These are phyloP conservation scores for Aphaenogaster floridana DNA, from an alignment of 1,140 invertebrate species.

Conservation along the genomic window DNA sequence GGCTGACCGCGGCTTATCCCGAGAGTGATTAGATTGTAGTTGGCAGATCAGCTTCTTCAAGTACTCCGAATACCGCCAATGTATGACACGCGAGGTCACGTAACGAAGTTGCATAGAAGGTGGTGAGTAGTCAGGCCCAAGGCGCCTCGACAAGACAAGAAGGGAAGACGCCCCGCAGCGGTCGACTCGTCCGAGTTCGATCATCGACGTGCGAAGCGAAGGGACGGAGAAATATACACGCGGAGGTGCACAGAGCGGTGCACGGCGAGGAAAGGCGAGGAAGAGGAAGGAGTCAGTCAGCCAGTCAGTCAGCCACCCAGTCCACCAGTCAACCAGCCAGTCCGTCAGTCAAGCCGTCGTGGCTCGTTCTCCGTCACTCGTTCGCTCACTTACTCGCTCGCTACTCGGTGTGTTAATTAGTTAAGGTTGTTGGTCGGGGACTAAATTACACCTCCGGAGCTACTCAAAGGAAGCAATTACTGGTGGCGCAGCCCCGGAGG, in stretches of 20 bases:
- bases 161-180: constrained; percentile 61
- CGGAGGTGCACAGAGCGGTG: neutral
- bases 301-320: constrained; percentile 75
- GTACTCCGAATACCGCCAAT: constrained; percentile 2
- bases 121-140: constrained; percentile 62
- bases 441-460: constrained; percentile 87
- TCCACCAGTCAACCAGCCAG: constrained; percentile 75
- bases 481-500: constrained; percentile 84
- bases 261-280: constrained; percentile 44
- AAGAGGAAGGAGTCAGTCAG: constrained; percentile 72
- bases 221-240: neutral
- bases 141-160: constrained; percentile 66
- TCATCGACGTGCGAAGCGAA: constrained; percentile 49
- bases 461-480: constrained; percentile 87
- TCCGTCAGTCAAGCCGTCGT: constrained; percentile 80
- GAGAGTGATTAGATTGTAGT: constrained; percentile 44
- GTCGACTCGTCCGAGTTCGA: constrained; percentile 67
- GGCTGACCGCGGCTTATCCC: neutral
- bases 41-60: constrained; percentile 37
- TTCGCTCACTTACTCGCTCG: constrained; percentile 83
- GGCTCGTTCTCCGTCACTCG: constrained; percentile 81
- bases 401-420: constrained; percentile 87
- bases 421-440: constrained; percentile 87
- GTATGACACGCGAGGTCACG: constrained; percentile 69
- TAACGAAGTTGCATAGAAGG: constrained; percentile 56